These are phyloP conservation scores for Orycteropus afer DNA, from an alignment of 2,113 vertebrate genomes.

Conservation along the genomic window DNA sequence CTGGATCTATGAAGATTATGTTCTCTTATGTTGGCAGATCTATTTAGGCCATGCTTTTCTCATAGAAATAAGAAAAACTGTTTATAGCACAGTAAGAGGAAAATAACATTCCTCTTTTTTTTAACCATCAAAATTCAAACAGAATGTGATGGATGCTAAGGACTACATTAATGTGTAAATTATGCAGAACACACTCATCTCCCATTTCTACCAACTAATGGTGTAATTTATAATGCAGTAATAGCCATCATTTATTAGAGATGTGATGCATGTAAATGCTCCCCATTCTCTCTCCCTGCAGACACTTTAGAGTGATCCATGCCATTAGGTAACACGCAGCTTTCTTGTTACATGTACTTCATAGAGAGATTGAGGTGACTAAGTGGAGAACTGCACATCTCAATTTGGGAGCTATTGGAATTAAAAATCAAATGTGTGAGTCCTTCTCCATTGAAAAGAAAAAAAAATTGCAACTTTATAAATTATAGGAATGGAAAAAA, in stretches of 20 bases:
- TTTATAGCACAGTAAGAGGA: background rate
- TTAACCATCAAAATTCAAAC: conserved; percentile 14
- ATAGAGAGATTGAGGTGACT: background rate
- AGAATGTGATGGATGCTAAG: conserved; percentile 18
- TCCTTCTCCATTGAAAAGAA: background rate
- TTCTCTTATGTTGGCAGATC: background rate
- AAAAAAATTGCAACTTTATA: background rate
- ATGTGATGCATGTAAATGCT: background rate
- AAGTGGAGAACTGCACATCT: background rate
- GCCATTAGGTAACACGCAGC: background rate
- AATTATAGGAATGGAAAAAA: background rate
- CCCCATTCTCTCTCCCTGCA: background rate
- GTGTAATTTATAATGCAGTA: background rate
- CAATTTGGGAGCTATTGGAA: conserved; percentile 29
- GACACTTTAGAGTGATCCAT: background rate
- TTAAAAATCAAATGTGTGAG: background rate
- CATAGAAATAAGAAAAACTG: background rate
- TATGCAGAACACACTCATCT: background rate
- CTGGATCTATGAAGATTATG: background rate
- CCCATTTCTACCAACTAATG: background rate
- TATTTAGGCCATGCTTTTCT: background rate
- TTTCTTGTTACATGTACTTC: background rate
- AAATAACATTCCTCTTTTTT: background rate
- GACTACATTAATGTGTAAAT: conserved; percentile 35
- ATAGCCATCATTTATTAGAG: conserved; percentile 38